Base-by-base conservation (phyloP, 2,113 vertebrate species). In the Galemys pyrenaicus region DNA sequence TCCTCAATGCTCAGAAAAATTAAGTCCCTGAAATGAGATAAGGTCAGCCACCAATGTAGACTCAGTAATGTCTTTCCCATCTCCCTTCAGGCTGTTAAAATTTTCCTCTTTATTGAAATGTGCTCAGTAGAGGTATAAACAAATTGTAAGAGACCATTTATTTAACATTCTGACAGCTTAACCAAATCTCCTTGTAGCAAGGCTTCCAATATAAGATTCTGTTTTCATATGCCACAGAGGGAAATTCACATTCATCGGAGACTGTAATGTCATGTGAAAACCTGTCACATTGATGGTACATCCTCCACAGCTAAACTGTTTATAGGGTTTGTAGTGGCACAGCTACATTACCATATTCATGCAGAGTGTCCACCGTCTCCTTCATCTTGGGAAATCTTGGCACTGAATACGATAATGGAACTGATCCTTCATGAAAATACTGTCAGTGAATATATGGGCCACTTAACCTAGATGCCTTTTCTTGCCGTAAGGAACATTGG, bases 401-500 rank as follows among this genome's bases (percentile, higher is more conserved):
- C 78, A 87, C 35, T 80, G 78, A 80, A 80, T 3, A 3, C 39
- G 82, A 89, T 91, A 90, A 95, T 89, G 77, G 68, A 89, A 92
- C 79, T 17, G n/a, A 95, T 93, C 83, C 54, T 95, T 94, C 88
- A 94, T 89, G 92, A 93, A 96, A 96, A 92, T 24, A 3, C 75
- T 3, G 0, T 28, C 35, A 54, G 73, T 85, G 89, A 97, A 93
- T 62, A 93, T 62, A 94, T 1, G 0, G 84, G 32, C 91, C 44
- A 13, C 54, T 93, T 80, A 71, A 77, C 92, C 86, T 62, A 83
- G 3, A 26, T 0, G 5, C 80, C 92, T 94, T 95, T 87, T 92
- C 73, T 94, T 65, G 90, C 96, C 95, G 95, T 97, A 93, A 95
- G 94, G 94, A 97, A 92, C 92, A 92, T 95, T 95, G 94, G 92